Conservation (phyloP, 2,888 invertebrate species). For the Tuta absoluta region DNA sequence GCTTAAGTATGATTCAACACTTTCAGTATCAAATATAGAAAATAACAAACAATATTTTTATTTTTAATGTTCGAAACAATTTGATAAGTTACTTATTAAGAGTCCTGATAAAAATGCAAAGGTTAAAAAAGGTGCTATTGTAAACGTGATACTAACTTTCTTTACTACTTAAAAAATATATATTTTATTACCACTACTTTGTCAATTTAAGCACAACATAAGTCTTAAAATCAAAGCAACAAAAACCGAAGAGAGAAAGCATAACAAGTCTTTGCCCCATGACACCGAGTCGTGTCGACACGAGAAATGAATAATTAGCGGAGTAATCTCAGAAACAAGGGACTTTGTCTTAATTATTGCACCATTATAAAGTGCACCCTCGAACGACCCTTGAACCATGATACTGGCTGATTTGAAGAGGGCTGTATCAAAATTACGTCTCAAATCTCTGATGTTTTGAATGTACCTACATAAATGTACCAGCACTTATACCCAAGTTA, state of each 20-base stretch:
- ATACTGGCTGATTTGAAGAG: constrained; percentile 60
- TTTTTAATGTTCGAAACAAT: no score
- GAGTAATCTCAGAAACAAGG: constrained; percentile 66
- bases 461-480: background rate
- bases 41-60: no score
- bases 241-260: constrained; percentile 35
- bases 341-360: constrained; percentile 77
- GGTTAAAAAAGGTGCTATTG: no score
- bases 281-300: constrained; percentile 62
- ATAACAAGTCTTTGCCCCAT: constrained; percentile 69
- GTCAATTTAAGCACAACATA: background rate
- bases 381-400: constrained; percentile 57
- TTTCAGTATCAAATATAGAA: background rate
- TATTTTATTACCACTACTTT: background rate
- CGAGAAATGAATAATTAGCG: constrained; percentile 72
- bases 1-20: background rate
- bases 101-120: no score
- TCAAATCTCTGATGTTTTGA: background rate
- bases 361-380: constrained; percentile 70
- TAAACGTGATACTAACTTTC: no score
- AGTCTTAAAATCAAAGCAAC: background rate
- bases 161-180: background rate
- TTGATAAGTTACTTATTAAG: no score
- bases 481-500: background rate
- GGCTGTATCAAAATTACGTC: background rate